These are phyloP conservation scores for Oryzias celebensis DNA, from an alignment of 2,113 vertebrate genomes.

Conservation along the genomic window DNA sequence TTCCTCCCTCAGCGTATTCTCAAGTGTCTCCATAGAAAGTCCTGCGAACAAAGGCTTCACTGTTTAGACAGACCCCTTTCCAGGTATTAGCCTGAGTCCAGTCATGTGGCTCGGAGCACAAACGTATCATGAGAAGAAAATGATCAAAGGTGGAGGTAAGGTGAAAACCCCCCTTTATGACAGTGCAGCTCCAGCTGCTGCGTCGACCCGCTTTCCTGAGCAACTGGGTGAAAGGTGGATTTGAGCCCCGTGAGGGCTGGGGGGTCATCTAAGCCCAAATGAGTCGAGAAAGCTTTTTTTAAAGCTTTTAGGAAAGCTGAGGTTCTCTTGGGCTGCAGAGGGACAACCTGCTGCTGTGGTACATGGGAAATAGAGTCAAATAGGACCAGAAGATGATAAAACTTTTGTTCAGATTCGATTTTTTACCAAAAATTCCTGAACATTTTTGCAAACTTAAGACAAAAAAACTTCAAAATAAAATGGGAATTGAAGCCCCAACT, in stretches of 20 bases:
- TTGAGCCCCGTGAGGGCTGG: background rate
- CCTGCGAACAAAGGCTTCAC: slow-evolving; percentile 13
- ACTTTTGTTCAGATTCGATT: no score
- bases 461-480: no score
- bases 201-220: slow-evolving; percentile 23
- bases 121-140: slow-evolving; percentile 26
- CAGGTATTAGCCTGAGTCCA: slow-evolving; percentile 40
- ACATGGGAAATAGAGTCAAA: no score
- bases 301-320: background rate
- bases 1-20: no score
- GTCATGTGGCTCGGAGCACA: slow-evolving; percentile 38
- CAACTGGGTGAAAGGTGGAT: background rate
- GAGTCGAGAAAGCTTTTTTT: background rate
- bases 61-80: slow-evolving; percentile 22
- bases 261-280: background rate
- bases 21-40: background rate
- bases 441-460: no score
- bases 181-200: slow-evolving; percentile 4
- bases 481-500: no score
- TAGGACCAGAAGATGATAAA: no score
- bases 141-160: background rate
- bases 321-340: no score
- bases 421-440: no score
- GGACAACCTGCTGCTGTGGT: no score
- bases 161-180: slow-evolving; percentile 32